These are phyloP conservation scores for Allophyes oxyacanthae DNA, from an alignment of 2,888 invertebrate genomes.

Conservation along the genomic window DNA sequence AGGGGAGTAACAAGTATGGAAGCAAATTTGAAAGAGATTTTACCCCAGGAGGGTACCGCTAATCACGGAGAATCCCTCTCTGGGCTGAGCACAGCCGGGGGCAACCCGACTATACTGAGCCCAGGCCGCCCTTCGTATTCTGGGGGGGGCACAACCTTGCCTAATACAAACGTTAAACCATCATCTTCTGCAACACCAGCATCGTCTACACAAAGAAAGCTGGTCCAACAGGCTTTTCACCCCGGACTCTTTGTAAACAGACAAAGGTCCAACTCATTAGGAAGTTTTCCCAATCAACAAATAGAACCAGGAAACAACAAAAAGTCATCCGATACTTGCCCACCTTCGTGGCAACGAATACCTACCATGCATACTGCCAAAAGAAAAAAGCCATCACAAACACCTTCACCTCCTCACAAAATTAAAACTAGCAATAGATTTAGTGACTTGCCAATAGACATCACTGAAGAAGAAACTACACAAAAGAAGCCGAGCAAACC, in stretches of 20 bases:
- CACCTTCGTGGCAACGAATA: not conserved
- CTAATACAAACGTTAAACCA: not conserved
- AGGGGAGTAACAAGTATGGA: not conserved
- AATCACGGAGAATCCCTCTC: not conserved
- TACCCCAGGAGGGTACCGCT: constrained; percentile 1
- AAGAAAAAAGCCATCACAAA: not conserved
- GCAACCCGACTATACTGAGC: no score
- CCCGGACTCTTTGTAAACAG: not conserved
- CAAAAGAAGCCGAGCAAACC: not conserved
- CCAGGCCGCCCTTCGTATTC: not conserved
- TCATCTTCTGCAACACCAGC: not conserved
- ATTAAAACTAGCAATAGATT: not conserved
- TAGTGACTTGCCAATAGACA: not conserved
- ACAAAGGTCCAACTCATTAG: not conserved
- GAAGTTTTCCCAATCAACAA: no score
- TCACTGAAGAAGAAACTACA: not conserved
- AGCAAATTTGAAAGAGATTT: not conserved
- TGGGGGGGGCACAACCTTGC: not conserved
- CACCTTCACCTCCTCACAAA: not conserved
- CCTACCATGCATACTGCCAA: not conserved
- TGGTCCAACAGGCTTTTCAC: not conserved
- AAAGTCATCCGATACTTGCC: not conserved
- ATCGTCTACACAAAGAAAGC: not conserved
- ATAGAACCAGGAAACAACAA: not conserved
- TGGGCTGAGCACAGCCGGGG: not conserved